These are phyloP conservation scores for Paracentrotus lividus DNA, from an alignment of 53 echinoderm and acorn worm species.

Conservation along the genomic window DNA sequence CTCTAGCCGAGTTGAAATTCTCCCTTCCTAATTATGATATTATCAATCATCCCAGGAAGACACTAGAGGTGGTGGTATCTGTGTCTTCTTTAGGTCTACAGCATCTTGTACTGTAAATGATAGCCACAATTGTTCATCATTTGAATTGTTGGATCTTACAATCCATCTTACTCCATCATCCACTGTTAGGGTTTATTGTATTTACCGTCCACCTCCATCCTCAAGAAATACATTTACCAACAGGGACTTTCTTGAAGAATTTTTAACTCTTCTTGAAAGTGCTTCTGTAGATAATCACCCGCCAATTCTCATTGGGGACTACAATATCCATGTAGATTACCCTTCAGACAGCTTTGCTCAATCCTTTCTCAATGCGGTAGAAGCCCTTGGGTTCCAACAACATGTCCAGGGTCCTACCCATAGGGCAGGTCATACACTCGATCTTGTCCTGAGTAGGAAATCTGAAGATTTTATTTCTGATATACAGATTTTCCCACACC, in stretches of 20 bases:
- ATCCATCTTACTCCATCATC: constrained; percentile 26
- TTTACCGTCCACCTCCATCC: constrained; percentile 24
- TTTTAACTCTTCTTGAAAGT: too few species aligned
- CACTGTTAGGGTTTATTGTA: not conserved
- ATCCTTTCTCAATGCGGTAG: too few species aligned
- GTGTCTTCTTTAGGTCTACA: not conserved
- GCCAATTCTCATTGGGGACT: too few species aligned
- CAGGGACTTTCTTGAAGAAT: too few species aligned
- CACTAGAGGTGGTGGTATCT: constrained; percentile 20
- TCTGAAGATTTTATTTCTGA: constrained; percentile 50
- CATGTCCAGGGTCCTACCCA: not conserved
- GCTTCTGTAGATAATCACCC: too few species aligned
- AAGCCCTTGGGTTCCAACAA: too few species aligned
- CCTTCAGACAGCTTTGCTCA: not conserved
- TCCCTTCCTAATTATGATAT: constrained; percentile 18
- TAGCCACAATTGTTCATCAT: not conserved
- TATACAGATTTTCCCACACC: not conserved
- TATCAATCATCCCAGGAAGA: constrained; percentile 27
- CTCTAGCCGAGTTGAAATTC: constrained; percentile 28
- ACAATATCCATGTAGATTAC: constrained; percentile 28
- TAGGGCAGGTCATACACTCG: constrained; percentile 17
- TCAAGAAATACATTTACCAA: not conserved
- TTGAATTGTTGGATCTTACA: constrained; percentile 7
- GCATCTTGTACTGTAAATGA: constrained; percentile 16
- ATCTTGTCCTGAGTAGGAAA: constrained; percentile 41